Evolutionary conservation across 2,888 invertebrate genomes (phyloP).

Genomic region (Oscheius myriophilus): DNA sequence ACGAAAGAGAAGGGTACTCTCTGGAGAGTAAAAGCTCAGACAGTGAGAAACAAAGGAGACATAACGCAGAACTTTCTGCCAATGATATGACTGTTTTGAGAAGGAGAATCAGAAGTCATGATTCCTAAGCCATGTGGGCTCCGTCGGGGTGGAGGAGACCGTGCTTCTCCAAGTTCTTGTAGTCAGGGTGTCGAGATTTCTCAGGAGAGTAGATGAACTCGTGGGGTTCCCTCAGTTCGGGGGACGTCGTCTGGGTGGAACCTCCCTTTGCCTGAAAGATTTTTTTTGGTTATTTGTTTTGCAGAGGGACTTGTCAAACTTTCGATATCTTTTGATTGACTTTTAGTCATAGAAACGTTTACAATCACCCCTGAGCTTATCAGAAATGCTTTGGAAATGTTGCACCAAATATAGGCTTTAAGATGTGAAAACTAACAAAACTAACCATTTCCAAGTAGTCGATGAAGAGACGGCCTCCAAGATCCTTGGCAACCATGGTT

Average conservation of each 20-base stretch:
- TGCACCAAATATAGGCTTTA: not conserved
- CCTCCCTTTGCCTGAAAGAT: too few relatives aligned
- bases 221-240: slow-evolving; percentile 51
- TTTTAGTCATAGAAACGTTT: too few relatives aligned
- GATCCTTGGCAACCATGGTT: slow-evolving; percentile 68
- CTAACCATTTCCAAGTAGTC: slow-evolving; percentile 52
- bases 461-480: slow-evolving; percentile 59
- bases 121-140: not conserved
- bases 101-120: not conserved
- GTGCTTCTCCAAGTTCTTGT: slow-evolving; percentile 14
- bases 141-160: slow-evolving; percentile 50
- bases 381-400: too few relatives aligned
- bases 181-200: slow-evolving; percentile 29
- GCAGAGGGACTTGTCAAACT: too few relatives aligned
- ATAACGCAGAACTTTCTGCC: too few relatives aligned
- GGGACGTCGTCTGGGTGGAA: slow-evolving; percentile 63
- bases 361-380: too few relatives aligned
- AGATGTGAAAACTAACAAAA: not conserved
- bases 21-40: too few relatives aligned
- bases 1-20: too few relatives aligned
- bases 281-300: too few relatives aligned
- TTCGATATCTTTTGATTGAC: too few relatives aligned
- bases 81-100: too few relatives aligned
- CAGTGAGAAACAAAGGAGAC: too few relatives aligned
- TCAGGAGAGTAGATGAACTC: slow-evolving; percentile 52